phyloP scores from a whole-genome alignment of 2,113 vertebrate species.

The Boleophthalmus pectinirostris region DNA sequence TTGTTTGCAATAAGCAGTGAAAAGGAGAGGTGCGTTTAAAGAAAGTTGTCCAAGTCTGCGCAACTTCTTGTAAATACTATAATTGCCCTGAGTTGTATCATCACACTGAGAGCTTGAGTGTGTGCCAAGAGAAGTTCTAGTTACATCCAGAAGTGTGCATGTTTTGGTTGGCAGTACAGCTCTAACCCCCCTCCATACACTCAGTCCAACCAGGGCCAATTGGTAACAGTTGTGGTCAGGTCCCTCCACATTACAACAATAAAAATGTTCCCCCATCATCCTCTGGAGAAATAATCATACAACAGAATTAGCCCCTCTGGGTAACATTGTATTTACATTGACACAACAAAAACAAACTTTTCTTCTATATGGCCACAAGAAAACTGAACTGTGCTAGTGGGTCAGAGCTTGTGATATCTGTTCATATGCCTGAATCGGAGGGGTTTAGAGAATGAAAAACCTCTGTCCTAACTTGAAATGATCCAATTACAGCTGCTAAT shows the following conservation, averaged over 20 bases:
- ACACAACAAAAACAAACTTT: constrained; percentile 80
- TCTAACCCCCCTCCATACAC: constrained; percentile 61
- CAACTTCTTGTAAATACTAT: constrained; percentile 78
- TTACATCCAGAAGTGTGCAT: constrained; percentile 75
- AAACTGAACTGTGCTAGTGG: constrained; percentile 47
- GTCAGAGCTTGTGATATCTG: not conserved
- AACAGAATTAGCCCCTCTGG: constrained; percentile 82
- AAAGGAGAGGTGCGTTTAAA: constrained; percentile 42
- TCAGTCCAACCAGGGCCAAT: constrained; percentile 77
- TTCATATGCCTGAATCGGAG: too few relatives aligned
- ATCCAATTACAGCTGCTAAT: too few relatives aligned
- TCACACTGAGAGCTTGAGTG: constrained; percentile 77
- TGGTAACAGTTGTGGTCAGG: constrained; percentile 88
- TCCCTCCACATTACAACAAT: constrained; percentile 39
- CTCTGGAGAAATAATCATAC: constrained; percentile 85
- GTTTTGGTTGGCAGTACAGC: constrained; percentile 86
- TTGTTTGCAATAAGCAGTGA: constrained; percentile 61
- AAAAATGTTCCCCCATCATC: constrained; percentile 44
- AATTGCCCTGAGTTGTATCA: constrained; percentile 82
- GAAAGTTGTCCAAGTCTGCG: constrained; percentile 56
- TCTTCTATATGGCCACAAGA: constrained; percentile 68
- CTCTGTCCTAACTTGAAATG: too few relatives aligned
- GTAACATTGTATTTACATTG: constrained; percentile 77
- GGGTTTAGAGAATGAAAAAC: too few relatives aligned
- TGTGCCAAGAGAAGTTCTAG: constrained; percentile 81